Evolutionary conservation across 2,113 vertebrate species (phyloP), one percentile per base, ranked within the genome.

Genomic region (Mobula hypostoma): DNA sequence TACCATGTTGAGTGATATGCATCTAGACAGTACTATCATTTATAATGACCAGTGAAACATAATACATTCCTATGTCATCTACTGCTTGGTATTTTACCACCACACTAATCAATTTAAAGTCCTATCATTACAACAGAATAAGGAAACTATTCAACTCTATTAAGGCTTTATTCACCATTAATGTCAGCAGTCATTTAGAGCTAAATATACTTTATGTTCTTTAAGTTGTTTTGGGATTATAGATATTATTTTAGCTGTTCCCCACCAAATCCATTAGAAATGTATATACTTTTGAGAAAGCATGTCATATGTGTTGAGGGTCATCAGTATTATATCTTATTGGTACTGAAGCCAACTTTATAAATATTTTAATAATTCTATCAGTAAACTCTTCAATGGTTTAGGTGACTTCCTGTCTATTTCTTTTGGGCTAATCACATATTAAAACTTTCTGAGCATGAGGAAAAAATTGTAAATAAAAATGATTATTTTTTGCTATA

Each of bases 351-450:
- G 6, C 17, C n/a, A 19, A 40, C 24, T 92, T 72, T 48, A 36
- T 68, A 40, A 92, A 92, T 40, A 36, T 92, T 90, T 68, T 68
- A 66, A 68, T 90, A 90, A 90, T 90, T 61, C 14, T 70, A 92
- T 19, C 5, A 68, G 21, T 8, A 72, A 92, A 48, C 66, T 63
- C n/a, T 36, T 7, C 63, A 70, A 21, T 36, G 24, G 11, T 70
- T 32, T n/a, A 9, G 15, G 11, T 40, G 32, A 91, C 32, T 66
- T 24, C n/a, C 6, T 70, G 15, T 21, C n/a, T 70, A 72, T 40
- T 70, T 21, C n/a, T 70, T 17, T 70, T 70, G 36, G 17, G 12
- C 21, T 70, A 88, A 29, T 0, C 58, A 82, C 24, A 12, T 36
- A 6, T 36, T 56, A 40, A 83, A 14, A 15, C 19, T 83, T 24